These are phyloP conservation scores for Drosophila mimetica DNA, from an alignment of 2,888 invertebrate species.

Conservation along the genomic window DNA sequence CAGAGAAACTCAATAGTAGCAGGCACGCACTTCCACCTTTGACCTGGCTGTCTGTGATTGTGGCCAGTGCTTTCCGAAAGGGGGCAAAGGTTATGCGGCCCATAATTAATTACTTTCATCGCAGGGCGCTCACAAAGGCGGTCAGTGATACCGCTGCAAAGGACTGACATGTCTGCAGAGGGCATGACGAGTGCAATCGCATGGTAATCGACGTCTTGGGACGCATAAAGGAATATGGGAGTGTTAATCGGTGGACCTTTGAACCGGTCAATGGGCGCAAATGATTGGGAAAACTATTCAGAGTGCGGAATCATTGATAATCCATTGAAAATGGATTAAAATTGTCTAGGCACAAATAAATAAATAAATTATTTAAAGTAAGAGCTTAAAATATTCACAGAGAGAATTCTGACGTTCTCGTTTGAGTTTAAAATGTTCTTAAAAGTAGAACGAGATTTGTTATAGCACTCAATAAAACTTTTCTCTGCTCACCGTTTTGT, in stretches of 20 bases:
- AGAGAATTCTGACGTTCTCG: too few species aligned
- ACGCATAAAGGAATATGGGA: not conserved
- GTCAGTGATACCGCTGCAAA: conserved; percentile 3
- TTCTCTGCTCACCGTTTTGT: too few species aligned
- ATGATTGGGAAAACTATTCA: too few species aligned
- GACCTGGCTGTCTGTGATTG: conserved; percentile 23
- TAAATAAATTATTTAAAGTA: too few species aligned
- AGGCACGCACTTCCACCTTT: conserved; percentile 10
- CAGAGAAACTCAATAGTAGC: conserved; percentile 10
- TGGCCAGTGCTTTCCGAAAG: conserved; percentile 8
- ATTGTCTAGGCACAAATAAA: too few species aligned
- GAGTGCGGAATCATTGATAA: too few species aligned
- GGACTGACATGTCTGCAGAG: not conserved
- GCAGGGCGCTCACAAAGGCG: conserved; percentile 19
- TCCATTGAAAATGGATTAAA: too few species aligned
- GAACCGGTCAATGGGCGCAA: conserved; percentile 23
- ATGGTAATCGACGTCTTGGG: conserved; percentile 29
- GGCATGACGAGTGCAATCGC: conserved; percentile 19
- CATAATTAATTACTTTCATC: conserved; percentile 40
- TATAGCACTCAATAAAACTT: too few species aligned
- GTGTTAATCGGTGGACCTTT: not conserved
- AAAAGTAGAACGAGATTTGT: too few species aligned
- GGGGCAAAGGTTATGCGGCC: conserved; percentile 19
- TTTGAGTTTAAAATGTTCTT: too few species aligned
- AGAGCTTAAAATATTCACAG: too few species aligned